phyloP scores from a whole-genome alignment of 1,140 invertebrate genomes.

The Drosophila teissieri region DNA sequence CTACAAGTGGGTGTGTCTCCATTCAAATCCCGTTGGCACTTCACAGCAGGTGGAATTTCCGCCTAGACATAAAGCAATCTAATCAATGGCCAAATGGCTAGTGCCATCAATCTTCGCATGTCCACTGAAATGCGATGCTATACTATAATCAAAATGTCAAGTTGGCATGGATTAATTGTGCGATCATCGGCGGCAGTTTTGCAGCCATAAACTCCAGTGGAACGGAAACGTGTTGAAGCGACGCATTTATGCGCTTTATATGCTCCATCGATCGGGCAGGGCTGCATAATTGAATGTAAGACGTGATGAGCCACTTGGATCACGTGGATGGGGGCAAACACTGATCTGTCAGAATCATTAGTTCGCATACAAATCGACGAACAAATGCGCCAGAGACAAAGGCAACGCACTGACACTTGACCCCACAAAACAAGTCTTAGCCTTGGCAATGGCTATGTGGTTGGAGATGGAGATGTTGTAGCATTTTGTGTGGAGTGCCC shows the following conservation, averaged over 20 bases:
- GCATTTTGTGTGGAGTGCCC: conserved; percentile 49
- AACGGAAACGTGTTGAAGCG: conserved; percentile 61
- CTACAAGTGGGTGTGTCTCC: conserved; percentile 31
- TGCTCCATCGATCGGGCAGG: conserved; percentile 25
- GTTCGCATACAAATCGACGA: conserved; percentile 48
- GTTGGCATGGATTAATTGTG: conserved; percentile 62
- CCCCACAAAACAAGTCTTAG: conserved; percentile 73
- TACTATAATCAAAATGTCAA: conserved; percentile 53
- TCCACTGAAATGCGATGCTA: conserved; percentile 13
- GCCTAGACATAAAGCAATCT: conserved; percentile 7
- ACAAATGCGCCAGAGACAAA: conserved; percentile 45
- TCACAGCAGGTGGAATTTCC: conserved; percentile 25
- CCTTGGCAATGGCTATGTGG: conserved; percentile 73
- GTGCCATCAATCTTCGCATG: conserved; percentile 32
- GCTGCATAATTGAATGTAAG: conserved; percentile 43
- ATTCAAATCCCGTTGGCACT: conserved; percentile 30
- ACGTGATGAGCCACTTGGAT: conserved; percentile 11
- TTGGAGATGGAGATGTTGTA: conserved; percentile 54
- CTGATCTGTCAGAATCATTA: conserved; percentile 67
- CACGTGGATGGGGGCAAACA: conserved; percentile 27
- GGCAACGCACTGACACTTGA: conserved; percentile 76
- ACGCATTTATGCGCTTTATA: conserved; percentile 45
- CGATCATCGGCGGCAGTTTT: conserved; percentile 18
- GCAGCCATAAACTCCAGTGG: conserved; percentile 42
- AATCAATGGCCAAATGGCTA: conserved; percentile 20